Conservation (phyloP, 1,140 invertebrate species). For the Anastatus disparis region DNA sequence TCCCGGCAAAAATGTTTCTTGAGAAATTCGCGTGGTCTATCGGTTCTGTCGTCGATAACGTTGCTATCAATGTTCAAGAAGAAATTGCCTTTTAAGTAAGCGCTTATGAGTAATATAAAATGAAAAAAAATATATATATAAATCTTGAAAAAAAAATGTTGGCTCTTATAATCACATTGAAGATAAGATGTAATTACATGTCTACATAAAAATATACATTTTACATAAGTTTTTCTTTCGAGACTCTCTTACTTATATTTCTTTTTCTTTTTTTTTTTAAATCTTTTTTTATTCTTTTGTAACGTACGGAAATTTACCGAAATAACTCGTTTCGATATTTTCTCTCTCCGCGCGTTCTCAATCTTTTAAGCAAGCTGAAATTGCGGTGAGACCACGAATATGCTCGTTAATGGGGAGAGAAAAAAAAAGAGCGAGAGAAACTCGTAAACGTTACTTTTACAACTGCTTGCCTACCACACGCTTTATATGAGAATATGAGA, state of each 20-base stretch:
- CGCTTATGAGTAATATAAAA: constrained; percentile 7
- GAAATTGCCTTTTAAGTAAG: too few species aligned
- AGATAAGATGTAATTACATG: constrained; percentile 46
- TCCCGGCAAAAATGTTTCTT: constrained; percentile 30
- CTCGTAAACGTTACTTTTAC: constrained; percentile 34
- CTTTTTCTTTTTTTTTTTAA: constrained; percentile 43
- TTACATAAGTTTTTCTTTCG: constrained; percentile 35
- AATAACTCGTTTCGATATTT: constrained; percentile 32
- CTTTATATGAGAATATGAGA: constrained; percentile 6
- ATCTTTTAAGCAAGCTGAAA: too few species aligned
- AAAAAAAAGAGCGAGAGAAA: constrained; percentile 28
- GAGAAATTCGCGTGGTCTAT: constrained; percentile 46
- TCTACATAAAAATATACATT: constrained; percentile 47
- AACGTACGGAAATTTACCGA: constrained; percentile 36
- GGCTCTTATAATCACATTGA: constrained; percentile 39
- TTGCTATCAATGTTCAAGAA: neutral
- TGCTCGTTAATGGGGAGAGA: constrained; percentile 19
- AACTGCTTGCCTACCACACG: constrained; percentile 1
- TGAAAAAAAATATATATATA: constrained; percentile 31
- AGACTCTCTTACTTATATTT: too few species aligned
- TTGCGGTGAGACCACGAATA: neutral
- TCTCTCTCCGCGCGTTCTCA: constrained; percentile 15
- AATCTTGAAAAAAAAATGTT: too few species aligned
- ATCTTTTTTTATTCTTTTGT: neutral
- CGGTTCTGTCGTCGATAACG: constrained; percentile 5